Evolutionary conservation across 2,888 invertebrate species (phyloP).

Genomic region (Drosophila tanythrix): DNA sequence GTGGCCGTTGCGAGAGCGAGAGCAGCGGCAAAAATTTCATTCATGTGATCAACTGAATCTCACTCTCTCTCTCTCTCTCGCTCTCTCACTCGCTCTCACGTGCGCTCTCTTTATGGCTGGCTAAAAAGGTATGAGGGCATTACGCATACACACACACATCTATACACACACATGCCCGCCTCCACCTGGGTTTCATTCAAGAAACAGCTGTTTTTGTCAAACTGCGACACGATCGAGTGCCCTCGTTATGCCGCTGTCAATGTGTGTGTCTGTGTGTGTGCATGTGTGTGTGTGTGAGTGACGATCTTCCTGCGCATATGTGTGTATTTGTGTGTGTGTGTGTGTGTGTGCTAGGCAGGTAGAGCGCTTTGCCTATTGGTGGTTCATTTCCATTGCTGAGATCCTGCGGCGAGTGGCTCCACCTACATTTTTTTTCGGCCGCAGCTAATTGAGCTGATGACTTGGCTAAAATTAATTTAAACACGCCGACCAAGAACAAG

Average conservation of each 20-base stretch:
- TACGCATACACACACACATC: slow-evolving; percentile 24
- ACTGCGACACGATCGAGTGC: slow-evolving; percentile 77
- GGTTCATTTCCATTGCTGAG: slow-evolving; percentile 27
- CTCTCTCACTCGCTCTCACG: slow-evolving; percentile 33
- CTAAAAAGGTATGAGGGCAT: slow-evolving; percentile 54
- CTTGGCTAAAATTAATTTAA: slow-evolving; percentile 54
- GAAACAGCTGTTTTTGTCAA: slow-evolving; percentile 75
- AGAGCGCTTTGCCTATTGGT: slow-evolving; percentile 67
- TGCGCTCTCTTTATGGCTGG: slow-evolving; percentile 33
- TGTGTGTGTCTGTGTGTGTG: slow-evolving; percentile 25
- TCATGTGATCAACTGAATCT: slow-evolving; percentile 50
- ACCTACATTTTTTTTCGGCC: slow-evolving; percentile 50
- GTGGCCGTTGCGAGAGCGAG: slow-evolving; percentile 30
- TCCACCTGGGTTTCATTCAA: slow-evolving; percentile 75
- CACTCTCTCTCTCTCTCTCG: slow-evolving; percentile 17
- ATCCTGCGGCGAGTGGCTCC: slow-evolving; percentile 66
- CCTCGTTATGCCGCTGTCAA: slow-evolving; percentile 71
- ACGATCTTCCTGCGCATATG: slow-evolving; percentile 19
- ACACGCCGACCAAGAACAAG: slow-evolving; percentile 43
- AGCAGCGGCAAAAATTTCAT: slow-evolving; percentile 55
- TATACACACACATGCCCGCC: slow-evolving; percentile 46
- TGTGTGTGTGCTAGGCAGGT: slow-evolving; percentile 57
- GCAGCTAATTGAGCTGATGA: slow-evolving; percentile 63
- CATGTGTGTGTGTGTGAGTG: slow-evolving; percentile 14
- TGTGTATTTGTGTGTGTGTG: slow-evolving; percentile 11